Conservation (phyloP, 2,888 invertebrate genomes). For the Cotesia congregata region DNA sequence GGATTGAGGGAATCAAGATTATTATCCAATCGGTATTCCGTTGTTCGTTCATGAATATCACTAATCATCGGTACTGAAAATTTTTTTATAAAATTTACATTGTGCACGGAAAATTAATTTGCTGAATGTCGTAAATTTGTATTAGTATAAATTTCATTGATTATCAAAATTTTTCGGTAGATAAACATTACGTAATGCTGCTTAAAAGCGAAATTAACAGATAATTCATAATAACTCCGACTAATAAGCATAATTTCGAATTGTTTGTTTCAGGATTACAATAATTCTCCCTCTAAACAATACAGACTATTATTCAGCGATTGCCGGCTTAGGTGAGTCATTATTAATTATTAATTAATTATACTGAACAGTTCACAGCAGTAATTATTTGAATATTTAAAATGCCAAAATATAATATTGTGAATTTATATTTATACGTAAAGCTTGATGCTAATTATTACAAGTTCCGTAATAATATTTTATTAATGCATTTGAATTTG, state of each 20-base stretch:
- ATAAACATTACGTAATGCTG: no score
- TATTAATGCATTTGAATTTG: constrained; percentile 22
- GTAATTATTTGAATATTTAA: neutral
- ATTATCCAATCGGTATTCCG: constrained; percentile 27
- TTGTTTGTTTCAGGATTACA: neutral
- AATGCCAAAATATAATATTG: constrained; percentile 15
- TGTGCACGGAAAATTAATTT: neutral
- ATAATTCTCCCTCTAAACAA: neutral
- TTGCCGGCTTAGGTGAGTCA: constrained; percentile 14
- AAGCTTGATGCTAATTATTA: constrained; percentile 27
- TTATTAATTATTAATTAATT: constrained; percentile 9
- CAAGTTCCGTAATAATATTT: constrained; percentile 29
- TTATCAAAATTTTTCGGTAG: no score
- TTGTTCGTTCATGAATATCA: constrained; percentile 28
- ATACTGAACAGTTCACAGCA: neutral
- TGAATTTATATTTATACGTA: constrained; percentile 21
- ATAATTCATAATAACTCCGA: no score
- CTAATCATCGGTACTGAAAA: constrained; percentile 32
- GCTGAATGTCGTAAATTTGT: neutral
- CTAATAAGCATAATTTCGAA: no score
- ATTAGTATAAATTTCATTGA: no score
- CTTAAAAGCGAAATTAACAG: no score
- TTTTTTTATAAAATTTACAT: neutral
- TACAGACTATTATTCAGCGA: neutral
- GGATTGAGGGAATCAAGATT: constrained; percentile 27